Evolutionary conservation across 2,888 invertebrate genomes (phyloP).

Genomic region (Rhagonycha fulva): DNA sequence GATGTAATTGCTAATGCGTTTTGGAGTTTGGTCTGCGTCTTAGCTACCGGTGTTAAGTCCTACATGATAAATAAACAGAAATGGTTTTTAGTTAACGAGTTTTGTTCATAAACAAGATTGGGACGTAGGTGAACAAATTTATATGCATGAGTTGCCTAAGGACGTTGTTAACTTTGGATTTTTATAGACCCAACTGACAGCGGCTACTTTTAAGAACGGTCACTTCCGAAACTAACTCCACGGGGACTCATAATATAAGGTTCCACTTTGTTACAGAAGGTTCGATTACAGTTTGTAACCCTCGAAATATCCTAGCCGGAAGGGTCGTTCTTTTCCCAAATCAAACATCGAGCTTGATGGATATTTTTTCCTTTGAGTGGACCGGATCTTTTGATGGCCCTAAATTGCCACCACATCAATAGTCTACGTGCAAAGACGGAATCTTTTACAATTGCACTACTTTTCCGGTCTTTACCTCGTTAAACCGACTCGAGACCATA

Average conservation of each 20-base stretch:
- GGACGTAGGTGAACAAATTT: conserved; percentile 49
- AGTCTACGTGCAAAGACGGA: conserved; percentile 6
- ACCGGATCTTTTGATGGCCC: conserved; percentile 18
- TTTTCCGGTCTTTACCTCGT: conserved; percentile 16
- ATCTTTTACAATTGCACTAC: not conserved
- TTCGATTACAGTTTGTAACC: conserved; percentile 21
- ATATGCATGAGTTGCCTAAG: conserved; percentile 51
- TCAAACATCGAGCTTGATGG: conserved; percentile 18
- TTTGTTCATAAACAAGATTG: conserved; percentile 42
- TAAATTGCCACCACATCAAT: conserved; percentile 22
- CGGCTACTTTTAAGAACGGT: conserved; percentile 37
- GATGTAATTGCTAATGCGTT: conserved; percentile 32
- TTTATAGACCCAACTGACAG: conserved; percentile 31
- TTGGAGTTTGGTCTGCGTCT: conserved; percentile 23
- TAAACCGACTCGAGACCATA: not conserved
- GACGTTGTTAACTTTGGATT: conserved; percentile 44
- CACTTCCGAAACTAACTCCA: conserved; percentile 40
- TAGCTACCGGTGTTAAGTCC: conserved; percentile 41
- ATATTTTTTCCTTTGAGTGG: conserved; percentile 19
- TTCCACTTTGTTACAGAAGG: conserved; percentile 22
- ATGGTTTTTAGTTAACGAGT: conserved; percentile 40
- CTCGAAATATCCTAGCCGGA: conserved; percentile 28
- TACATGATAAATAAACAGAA: conserved; percentile 41
- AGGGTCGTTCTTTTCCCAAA: conserved; percentile 25
- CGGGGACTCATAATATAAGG: conserved; percentile 26